These are phyloP conservation scores for Dioctria linearis DNA, from an alignment of 2,888 invertebrate genomes.

Conservation along the genomic window DNA sequence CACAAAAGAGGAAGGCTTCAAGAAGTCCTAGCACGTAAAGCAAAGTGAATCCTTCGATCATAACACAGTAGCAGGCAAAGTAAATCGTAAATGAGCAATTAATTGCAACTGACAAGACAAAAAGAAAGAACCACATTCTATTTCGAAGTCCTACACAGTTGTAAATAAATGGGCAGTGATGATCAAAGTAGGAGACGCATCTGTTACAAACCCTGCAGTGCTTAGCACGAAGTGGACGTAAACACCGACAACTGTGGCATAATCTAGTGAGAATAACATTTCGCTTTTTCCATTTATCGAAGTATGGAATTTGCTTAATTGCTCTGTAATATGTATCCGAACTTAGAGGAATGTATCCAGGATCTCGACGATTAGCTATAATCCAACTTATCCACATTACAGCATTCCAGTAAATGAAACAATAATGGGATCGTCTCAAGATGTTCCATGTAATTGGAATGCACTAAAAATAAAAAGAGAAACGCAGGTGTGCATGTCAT, in stretches of 20 bases:
- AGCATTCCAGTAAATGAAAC: conserved; percentile 91
- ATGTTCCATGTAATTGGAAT: conserved; percentile 93
- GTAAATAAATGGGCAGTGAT: conserved; percentile 96
- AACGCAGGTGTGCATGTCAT: too few species aligned
- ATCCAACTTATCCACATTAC: conserved; percentile 96
- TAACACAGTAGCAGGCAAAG: conserved; percentile 88
- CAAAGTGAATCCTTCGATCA: conserved; percentile 87
- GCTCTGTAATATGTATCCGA: conserved; percentile 92
- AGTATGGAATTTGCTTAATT: conserved; percentile 93
- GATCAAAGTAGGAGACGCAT: conserved; percentile 91
- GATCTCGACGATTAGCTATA: conserved; percentile 89
- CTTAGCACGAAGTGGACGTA: conserved; percentile 89
- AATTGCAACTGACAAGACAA: conserved; percentile 89
- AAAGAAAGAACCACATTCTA: conserved; percentile 93
- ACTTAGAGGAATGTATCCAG: conserved; percentile 90
- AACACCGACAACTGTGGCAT: conserved; percentile 92
- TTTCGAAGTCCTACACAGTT: conserved; percentile 94
- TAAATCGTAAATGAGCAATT: conserved; percentile 91
- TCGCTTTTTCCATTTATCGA: conserved; percentile 92
- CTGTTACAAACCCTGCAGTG: conserved; percentile 94
- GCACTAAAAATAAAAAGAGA: conserved; percentile 74
- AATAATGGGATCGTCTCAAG: conserved; percentile 87
- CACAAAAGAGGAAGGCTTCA: conserved; percentile 88
- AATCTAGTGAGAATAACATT: conserved; percentile 85
- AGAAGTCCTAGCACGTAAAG: conserved; percentile 88